Base-by-base conservation (phyloP, 1,140 invertebrate species). In the Trichonephila inaurata region DNA sequence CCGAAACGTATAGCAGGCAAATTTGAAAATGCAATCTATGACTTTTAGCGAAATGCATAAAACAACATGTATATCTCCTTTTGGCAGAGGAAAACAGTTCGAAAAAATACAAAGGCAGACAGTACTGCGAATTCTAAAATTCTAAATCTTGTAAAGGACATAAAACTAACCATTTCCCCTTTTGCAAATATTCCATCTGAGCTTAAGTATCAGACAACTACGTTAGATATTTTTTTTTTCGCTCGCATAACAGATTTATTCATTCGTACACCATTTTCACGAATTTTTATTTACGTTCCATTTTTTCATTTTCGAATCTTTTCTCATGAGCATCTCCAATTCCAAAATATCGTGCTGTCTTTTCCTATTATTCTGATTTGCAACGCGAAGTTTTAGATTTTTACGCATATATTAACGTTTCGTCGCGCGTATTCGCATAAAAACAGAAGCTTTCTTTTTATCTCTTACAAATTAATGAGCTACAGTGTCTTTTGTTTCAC, bases 351-450 rank as follows among this genome's bases (percentile, higher is more conserved):
- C 69, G 8, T 21, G 4, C 28, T 69, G 64, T 60, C 64, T 44
- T 61, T 44, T 77, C 44, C 69, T 89, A 89, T 72, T 89, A 89
- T 60, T 89, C 28, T 51, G 88, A 89, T 89, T 89, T 44, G 33
- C 69, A 19, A 33, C 21, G 69, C 28, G 40, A 51, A 77, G 33
- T 62, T 33, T 40, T 58, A 33, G 58, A 89, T 89, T 89, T 69
- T 61, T 69, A 51, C 69, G 88, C 88, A 89, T 89, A 60, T 60
- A 89, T 89, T 89, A 89, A 61, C 88, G 72, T 89, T 89, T 89
- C 24, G 40, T 44, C 61, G 19, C n/a, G 66, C 66, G 64, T 21
- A 88, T 64, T 64, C 86, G 86, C 86, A 88, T 89, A 77, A 89
- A 89, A 89, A 89, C 64, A 40, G 24, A 18, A 44, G 64, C 72